phyloP scores from a whole-genome alignment of 2,797 vertebrate species.

The Salmo trutta region DNA sequence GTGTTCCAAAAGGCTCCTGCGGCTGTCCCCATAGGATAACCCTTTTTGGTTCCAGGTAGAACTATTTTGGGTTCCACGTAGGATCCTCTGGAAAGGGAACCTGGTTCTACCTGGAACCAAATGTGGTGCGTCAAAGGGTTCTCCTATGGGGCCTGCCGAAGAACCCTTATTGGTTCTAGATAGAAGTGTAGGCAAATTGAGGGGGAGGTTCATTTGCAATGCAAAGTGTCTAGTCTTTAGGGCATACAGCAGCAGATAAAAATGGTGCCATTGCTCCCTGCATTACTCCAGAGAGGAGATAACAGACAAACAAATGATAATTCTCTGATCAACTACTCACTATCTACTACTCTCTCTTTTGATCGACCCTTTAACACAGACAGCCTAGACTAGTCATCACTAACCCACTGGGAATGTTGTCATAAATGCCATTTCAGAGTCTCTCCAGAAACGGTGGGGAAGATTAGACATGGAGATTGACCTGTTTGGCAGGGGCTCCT shows the following conservation, averaged over 20 bases:
- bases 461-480: not conserved
- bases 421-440: not conserved
- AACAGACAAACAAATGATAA: not conserved
- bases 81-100: too few species aligned
- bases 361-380: too few species aligned
- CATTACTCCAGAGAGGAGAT: not conserved
- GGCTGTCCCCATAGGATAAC: too few species aligned
- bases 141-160: too few species aligned
- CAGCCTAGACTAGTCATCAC: not conserved
- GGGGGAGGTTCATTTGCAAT: constrained; percentile 29
- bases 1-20: too few species aligned
- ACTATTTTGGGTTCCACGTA: too few species aligned
- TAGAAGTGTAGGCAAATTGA: constrained; percentile 24
- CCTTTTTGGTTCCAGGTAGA: too few species aligned
- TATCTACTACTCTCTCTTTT: not conserved
- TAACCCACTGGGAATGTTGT: not conserved
- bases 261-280: not conserved
- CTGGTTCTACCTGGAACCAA: too few species aligned
- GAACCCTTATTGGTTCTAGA: too few species aligned
- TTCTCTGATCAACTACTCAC: too few species aligned
- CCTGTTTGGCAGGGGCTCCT: not conserved
- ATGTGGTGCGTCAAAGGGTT: too few species aligned
- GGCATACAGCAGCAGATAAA: not conserved
- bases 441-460: not conserved
- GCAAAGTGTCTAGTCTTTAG: constrained; percentile 25